These are phyloP conservation scores for Helogale parvula DNA, from an alignment of 2,113 vertebrate genomes.

Conservation along the genomic window DNA sequence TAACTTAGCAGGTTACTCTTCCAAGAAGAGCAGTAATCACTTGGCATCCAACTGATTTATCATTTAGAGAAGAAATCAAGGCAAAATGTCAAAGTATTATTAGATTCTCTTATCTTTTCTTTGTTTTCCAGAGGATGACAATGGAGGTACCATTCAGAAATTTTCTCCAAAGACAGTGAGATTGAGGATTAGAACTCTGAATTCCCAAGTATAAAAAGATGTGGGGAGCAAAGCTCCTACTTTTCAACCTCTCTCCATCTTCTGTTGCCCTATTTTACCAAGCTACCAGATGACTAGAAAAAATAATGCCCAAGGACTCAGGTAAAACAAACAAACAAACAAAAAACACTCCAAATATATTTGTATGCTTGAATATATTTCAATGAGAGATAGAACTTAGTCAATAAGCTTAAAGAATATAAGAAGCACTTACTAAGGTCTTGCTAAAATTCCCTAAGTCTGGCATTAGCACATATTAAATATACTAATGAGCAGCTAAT, in stretches of 20 bases:
- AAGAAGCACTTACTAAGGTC: conserved; percentile 11
- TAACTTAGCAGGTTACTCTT: not conserved
- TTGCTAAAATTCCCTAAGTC: not conserved
- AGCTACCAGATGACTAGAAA: not conserved
- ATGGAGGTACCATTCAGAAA: not conserved
- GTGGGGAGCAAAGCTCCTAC: not conserved
- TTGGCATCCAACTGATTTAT: not conserved
- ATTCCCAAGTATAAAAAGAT: not conserved
- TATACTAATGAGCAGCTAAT: not conserved
- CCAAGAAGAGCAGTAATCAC: not conserved
- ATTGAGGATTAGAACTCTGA: not conserved
- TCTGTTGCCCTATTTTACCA: not conserved
- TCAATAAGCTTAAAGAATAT: not conserved
- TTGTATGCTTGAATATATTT: not conserved
- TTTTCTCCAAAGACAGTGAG: not conserved
- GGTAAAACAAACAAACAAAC: not conserved
- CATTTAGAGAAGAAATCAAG: not conserved
- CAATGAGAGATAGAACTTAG: not conserved
- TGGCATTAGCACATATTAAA: not conserved
- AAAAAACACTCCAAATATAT: not conserved
- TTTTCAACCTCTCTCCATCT: not conserved
- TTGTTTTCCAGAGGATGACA: not conserved
- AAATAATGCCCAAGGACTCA: not conserved
- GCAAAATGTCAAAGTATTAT: not conserved
- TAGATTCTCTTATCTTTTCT: not conserved